Evolutionary conservation across 2,888 invertebrate species (phyloP), one percentile per base, ranked within the genome.

Genomic region (Eumerus sabulonum): DNA sequence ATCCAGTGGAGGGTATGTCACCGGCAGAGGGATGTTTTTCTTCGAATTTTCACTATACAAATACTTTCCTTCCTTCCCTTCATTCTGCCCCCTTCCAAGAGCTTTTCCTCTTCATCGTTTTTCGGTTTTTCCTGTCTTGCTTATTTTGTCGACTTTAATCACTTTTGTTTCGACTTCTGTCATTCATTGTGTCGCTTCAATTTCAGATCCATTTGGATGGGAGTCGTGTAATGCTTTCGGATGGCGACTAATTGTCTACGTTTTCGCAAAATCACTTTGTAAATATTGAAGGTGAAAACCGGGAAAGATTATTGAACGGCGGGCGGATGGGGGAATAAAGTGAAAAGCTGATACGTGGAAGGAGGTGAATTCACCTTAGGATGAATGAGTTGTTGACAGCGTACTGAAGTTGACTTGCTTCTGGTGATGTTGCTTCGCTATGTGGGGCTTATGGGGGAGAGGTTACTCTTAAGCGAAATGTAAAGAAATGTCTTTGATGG

Each of bases 181-280:
- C 77, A 63, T 77, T 77, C 77, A 73, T 73, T 77, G 73, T 73
- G 73, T 77, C 77, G 59, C 63, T 77, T 77, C 73, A 73, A 77
- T 77, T 73, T 77, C 27, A 40, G 67, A 68, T 77, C 73, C 67
- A 77, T 67, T 73, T 68, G 50, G 76, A 67, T 72, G 72, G 76
- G 56, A 66, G 66, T 56, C 71, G 71, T 76, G 77, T 72, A 67
- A 77, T 72, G 71, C 66, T 56, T 62, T 71, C 66, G 50, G 71
- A 76, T 71, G 66, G 62, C 67, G 62, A 77, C 77, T 73, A 77
- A 77, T 77, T 77, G 77, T 72, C 57, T 57, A 62, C 60, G 42
- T 63, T 77, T 73, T 59, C 54, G 45, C 45, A 44, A 54, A 70
- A 62, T 72, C 72, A 62, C 64, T 40, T 40, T 40, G 57, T 57